Evolutionary conservation across 1,140 invertebrate genomes (phyloP).

Genomic region (Solen grandis): DNA sequence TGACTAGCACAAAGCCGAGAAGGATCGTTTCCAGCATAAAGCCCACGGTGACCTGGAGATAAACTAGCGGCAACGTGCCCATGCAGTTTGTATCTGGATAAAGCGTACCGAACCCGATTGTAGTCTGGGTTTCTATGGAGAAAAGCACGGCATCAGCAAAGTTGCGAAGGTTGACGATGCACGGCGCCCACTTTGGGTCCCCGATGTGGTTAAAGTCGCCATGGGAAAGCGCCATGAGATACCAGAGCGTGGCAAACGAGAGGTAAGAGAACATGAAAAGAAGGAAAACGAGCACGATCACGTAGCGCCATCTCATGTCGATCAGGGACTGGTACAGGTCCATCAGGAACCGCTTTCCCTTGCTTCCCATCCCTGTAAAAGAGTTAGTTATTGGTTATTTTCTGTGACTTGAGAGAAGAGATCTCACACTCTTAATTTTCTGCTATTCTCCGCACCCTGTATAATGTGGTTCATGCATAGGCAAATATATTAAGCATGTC

Average conservation of each 20-base stretch:
- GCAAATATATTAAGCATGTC: too few relatives aligned
- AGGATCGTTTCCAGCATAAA: slow-evolving; percentile 77
- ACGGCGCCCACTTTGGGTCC: slow-evolving; percentile 79
- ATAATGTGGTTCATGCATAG: too few relatives aligned
- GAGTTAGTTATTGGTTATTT: too few relatives aligned
- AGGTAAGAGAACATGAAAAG: slow-evolving; percentile 96
- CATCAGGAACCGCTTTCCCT: slow-evolving; percentile 79
- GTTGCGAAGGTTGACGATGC: slow-evolving; percentile 74
- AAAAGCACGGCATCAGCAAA: slow-evolving; percentile 80
- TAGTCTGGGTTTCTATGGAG: slow-evolving; percentile 82
- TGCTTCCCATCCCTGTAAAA: slow-evolving; percentile 43
- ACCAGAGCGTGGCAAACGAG: slow-evolving; percentile 92
- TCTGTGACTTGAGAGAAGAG: too few relatives aligned
- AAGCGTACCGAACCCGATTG: slow-evolving; percentile 83
- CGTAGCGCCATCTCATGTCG: slow-evolving; percentile 94
- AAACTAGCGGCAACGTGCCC: slow-evolving; percentile 68
- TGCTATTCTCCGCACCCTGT: too few relatives aligned
- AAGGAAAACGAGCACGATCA: slow-evolving; percentile 93
- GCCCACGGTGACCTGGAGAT: slow-evolving; percentile 75
- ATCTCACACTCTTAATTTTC: too few relatives aligned
- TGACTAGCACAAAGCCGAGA: slow-evolving; percentile 76
- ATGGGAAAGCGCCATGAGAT: slow-evolving; percentile 86
- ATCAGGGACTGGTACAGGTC: slow-evolving; percentile 73
- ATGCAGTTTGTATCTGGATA: slow-evolving; percentile 85
- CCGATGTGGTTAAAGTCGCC: slow-evolving; percentile 90